phyloP scores from a whole-genome alignment of 2,113 vertebrate genomes.

The Urocynchramus pylzowi region DNA sequence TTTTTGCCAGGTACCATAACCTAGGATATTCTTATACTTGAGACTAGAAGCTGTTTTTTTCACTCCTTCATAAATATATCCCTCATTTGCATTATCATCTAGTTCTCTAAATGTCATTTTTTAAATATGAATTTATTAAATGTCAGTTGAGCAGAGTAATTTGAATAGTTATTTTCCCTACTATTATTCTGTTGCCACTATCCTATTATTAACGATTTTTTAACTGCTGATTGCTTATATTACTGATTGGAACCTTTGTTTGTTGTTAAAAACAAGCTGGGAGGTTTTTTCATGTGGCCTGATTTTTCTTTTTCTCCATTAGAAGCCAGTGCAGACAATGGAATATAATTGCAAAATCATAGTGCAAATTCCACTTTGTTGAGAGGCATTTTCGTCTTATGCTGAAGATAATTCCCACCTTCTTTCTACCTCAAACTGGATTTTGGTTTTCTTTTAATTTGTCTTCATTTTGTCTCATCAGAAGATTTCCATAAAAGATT shows the following conservation, averaged over 20 bases:
- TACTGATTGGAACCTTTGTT: conserved; percentile 68
- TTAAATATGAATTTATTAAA: conserved; percentile 81
- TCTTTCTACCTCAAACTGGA: not conserved
- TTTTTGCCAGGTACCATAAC: conserved; percentile 3
- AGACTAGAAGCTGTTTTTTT: conserved; percentile 71
- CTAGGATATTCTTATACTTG: conserved; percentile 27
- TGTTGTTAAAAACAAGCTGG: conserved; percentile 45
- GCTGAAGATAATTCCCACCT: not conserved
- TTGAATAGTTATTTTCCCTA: conserved; percentile 73
- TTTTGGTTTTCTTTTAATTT: not conserved
- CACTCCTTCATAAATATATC: conserved; percentile 75
- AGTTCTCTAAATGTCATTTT: conserved; percentile 81
- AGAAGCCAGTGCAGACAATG: conserved; percentile 29
- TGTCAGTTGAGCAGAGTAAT: conserved; percentile 76
- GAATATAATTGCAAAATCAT: conserved; percentile 58
- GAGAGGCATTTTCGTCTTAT: conserved; percentile 25
- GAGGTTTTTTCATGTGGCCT: not conserved
- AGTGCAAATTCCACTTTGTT: not conserved
- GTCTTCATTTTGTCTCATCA: not conserved
- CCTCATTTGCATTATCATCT: conserved; percentile 80
- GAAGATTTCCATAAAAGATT: conserved; percentile 21
- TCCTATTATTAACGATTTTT: conserved; percentile 73
- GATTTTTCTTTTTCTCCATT: not conserved
- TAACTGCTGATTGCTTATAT: conserved; percentile 72
- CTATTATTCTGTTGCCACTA: conserved; percentile 67